phyloP scores from a whole-genome alignment of 2,888 invertebrate species.

The Hipparchia semele region DNA sequence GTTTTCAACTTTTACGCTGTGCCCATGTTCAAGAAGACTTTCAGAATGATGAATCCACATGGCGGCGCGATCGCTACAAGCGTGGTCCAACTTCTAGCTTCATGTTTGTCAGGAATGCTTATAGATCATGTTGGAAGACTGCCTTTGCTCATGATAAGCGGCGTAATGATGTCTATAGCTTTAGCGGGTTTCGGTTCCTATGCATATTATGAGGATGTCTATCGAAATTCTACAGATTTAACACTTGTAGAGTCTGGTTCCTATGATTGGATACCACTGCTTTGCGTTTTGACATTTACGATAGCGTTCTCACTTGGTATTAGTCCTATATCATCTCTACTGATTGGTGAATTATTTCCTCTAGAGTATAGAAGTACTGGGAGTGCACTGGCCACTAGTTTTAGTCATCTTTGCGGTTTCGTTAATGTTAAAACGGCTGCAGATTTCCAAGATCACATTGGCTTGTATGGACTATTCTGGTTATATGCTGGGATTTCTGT shows the following conservation, averaged over 20 bases:
- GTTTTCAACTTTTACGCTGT: constrained; percentile 93
- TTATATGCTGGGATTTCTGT: constrained; percentile 92
- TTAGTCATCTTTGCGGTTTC: constrained; percentile 94
- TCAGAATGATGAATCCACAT: constrained; percentile 90
- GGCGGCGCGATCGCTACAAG: constrained; percentile 92
- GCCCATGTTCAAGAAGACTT: constrained; percentile 92
- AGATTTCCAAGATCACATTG: constrained; percentile 88
- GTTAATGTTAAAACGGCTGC: constrained; percentile 92
- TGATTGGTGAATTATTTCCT: constrained; percentile 89
- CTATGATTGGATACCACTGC: constrained; percentile 92
- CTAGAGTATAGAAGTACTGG: constrained; percentile 88
- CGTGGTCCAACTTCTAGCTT: constrained; percentile 91
- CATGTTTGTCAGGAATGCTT: constrained; percentile 90
- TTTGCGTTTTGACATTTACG: constrained; percentile 92
- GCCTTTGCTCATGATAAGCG: constrained; percentile 91
- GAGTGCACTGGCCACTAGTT: constrained; percentile 88
- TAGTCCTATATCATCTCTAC: constrained; percentile 88
- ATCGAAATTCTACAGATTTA: constrained; percentile 64
- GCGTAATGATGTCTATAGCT: constrained; percentile 92
- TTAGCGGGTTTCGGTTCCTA: constrained; percentile 92
- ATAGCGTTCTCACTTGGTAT: constrained; percentile 92
- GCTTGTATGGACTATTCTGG: constrained; percentile 93
- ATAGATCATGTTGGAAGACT: constrained; percentile 94
- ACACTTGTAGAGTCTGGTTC: constrained; percentile 74
- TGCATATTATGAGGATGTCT: constrained; percentile 89